Evolutionary conservation across 2,888 invertebrate species (phyloP), one percentile per base, ranked within the genome.

Genomic region (Ptychoptera contaminata): DNA sequence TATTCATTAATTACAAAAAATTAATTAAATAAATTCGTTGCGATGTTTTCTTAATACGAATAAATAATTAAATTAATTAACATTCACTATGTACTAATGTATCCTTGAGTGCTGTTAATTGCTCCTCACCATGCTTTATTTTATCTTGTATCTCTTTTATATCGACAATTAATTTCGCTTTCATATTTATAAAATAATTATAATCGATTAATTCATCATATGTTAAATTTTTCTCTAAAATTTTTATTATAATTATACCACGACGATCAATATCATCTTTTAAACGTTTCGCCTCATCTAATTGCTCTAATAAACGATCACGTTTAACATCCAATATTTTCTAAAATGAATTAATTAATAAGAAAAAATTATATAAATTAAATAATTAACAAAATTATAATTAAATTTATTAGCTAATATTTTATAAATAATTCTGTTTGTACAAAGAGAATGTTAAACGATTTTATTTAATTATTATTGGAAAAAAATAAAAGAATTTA

Each of bases 111-210:
- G 83, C 82, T 51, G 71, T 65, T 54, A 85, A 68, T 64, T 87
- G 85, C 62, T 86, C 85, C 60, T 85, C 82, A 46, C 83, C 81
- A 50, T 82, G 69, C 58, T 82, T 81, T 51, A 88, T 82, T 65
- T 84, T 84, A 62, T 88, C 85, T 54, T 80, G 76, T 52, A 87
- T 77, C 59, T 88, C 86, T 54, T 84, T 74, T 46, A 79, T 73
- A 60, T 87, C 85, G 61, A 87, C 79, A 55, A 84, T 79, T 50
- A 88, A 68, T 64, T 84, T 85, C 31, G 84, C 82, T 67, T 87
- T 88, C 81, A 83, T 86, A 60, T 82, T 81, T 54, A 87, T 80
- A 65, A 84, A 88, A 59, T 83, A 82, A 55, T 81, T 78, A 60
- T 85, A 88, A 59, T 86, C 84, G 36, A 78, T 77, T 58, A 77